These are phyloP conservation scores for Candidula unifasciata DNA, from an alignment of 2,888 invertebrate species.

Conservation along the genomic window DNA sequence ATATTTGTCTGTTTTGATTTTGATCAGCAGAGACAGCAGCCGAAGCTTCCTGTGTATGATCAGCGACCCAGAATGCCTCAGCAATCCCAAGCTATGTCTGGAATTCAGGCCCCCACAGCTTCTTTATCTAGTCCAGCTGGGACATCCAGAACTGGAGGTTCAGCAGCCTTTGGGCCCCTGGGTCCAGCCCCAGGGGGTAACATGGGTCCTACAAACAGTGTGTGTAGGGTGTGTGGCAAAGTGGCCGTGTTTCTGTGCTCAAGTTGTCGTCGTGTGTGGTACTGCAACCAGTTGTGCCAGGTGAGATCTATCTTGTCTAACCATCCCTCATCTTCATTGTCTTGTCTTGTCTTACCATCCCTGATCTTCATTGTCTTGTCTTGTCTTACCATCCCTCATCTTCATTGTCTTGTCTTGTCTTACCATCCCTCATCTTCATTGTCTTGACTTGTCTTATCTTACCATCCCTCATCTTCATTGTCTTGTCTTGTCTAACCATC, in stretches of 20 bases:
- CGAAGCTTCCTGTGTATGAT: constrained; percentile 30
- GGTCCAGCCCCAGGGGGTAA: constrained; percentile 12
- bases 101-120: not conserved
- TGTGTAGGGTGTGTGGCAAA: constrained; percentile 65
- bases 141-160: not conserved
- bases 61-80: constrained; percentile 15
- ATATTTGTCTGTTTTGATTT: too few relatives aligned
- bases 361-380: too few relatives aligned
- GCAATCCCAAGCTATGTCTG: constrained; percentile 6
- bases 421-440: too few relatives aligned
- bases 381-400: too few relatives aligned
- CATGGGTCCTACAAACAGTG: constrained; percentile 57
- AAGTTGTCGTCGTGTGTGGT: constrained; percentile 83
- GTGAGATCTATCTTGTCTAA: too few relatives aligned
- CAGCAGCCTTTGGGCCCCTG: not conserved
- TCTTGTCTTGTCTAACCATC: too few relatives aligned
- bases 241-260: constrained; percentile 68
- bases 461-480: too few relatives aligned
- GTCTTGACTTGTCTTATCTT: too few relatives aligned
- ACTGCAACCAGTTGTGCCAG: constrained; percentile 95
- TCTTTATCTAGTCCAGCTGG: not conserved
- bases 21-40: constrained; percentile 25
- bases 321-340: too few relatives aligned
- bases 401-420: too few relatives aligned
- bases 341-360: too few relatives aligned